phyloP scores from a whole-genome alignment of 1,140 invertebrate species.

The Trypoxylus dichotomus region DNA sequence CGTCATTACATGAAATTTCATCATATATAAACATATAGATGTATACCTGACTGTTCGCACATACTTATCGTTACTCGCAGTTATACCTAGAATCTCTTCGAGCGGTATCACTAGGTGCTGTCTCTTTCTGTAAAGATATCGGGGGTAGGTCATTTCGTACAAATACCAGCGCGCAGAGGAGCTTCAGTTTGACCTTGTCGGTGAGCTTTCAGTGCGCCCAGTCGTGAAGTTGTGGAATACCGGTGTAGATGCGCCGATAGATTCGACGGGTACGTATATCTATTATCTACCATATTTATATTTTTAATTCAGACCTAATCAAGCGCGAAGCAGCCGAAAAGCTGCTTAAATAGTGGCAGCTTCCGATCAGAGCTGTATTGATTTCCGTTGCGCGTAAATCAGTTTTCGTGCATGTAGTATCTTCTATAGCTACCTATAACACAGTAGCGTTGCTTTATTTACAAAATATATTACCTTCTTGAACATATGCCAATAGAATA shows the following conservation, averaged over 20 bases:
- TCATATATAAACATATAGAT: neutral
- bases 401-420: neutral
- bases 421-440: too few relatives aligned
- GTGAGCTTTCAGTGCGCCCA: neutral
- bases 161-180: neutral
- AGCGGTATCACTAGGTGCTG: neutral
- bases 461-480: neutral
- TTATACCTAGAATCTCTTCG: neutral
- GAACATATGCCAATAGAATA: neutral
- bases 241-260: neutral
- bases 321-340: neutral
- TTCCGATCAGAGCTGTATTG: neutral
- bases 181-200: slow-evolving; percentile 14
- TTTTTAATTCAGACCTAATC: neutral
- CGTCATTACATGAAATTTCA: neutral
- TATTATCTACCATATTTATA: slow-evolving; percentile 7
- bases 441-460: neutral
- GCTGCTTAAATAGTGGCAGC: slow-evolving; percentile 6
- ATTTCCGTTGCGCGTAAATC: neutral
- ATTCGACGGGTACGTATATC: slow-evolving; percentile 4
- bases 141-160: slow-evolving; percentile 14
- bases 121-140: neutral
- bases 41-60: neutral
- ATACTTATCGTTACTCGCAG: neutral
- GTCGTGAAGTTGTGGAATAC: neutral